Conservation (phyloP, 2,888 invertebrate species). For the Sarcophaga subvicina region DNA sequence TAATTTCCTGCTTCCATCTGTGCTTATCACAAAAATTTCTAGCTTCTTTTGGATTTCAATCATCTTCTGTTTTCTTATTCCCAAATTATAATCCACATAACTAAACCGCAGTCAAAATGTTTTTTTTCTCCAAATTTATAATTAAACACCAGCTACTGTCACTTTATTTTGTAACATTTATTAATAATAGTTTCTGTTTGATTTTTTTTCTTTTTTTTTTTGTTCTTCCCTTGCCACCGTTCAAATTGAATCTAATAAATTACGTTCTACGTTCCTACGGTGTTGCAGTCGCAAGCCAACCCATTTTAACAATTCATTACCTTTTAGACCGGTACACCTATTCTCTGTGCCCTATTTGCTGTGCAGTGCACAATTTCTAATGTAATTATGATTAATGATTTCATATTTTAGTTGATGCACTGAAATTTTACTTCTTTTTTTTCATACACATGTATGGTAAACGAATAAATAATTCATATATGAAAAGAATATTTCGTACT, state of each 20-base stretch:
- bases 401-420: background rate
- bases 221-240: background rate
- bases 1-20: too few relatives aligned
- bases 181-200: background rate
- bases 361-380: background rate
- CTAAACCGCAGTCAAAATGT: too few relatives aligned
- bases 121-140: too few relatives aligned
- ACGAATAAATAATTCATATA: slow-evolving; percentile 18
- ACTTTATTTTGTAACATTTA: background rate
- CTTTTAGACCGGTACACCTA: background rate
- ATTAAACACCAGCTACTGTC: background rate
- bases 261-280: slow-evolving; percentile 10
- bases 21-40: too few relatives aligned
- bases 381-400: slow-evolving; percentile 26
- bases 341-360: background rate
- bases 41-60: too few relatives aligned
- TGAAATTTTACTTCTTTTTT: background rate
- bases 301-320: slow-evolving; percentile 38
- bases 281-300: slow-evolving; percentile 7
- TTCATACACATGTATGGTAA: background rate
- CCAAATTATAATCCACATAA: too few relatives aligned
- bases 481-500: slow-evolving; percentile 10
- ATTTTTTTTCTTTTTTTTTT: background rate
- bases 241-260: slow-evolving; percentile 35
- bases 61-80: too few relatives aligned